Evolutionary conservation across 1,140 invertebrate genomes (phyloP), one percentile per base, ranked within the genome.

Genomic region (Trypoxylus dichotomus): DNA sequence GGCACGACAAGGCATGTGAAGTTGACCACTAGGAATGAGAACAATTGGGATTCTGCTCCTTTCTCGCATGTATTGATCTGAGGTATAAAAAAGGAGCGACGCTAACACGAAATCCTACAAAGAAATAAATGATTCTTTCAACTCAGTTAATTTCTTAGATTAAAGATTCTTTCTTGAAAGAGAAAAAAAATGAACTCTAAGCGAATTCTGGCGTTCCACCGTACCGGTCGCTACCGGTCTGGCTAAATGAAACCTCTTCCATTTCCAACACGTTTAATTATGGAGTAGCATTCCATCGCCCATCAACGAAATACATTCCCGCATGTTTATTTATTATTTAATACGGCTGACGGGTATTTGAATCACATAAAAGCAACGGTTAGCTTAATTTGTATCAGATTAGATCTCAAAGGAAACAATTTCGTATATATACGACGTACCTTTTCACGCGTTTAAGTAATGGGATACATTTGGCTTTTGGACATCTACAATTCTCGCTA

Each of bases 121-220:
- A 68, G 60, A 68, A 68, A 68, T 24, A 68, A 68, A 29, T 27
- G 60, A 68, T 68, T 68, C 60, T 24, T 68, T 68, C 60, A 68
- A 68, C 60, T 13, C 60, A 24, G 60, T 68, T 68, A 68, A 68
- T 68, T 68, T 68, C 60, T 68, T 68, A 68, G 60, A 68, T 68
- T 68, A 68, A 68, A 68, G 60, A 68, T 68, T 68, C 60, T 68
- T 68, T 10, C 60, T 8, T 29, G 60, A 68, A 68, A 68, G 60
- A 29, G 21, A 15, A 37, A 68, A 68, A 68, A 68, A 68, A 68
- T 68, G 58, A 68, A 68, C 60, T 68, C 60, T 37, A 68, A 68
- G 27, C 60, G 60, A 68, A 68, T 68, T 15, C 60, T 27, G 1
- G 60, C 60, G 60, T 68, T 68, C 25, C 60, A 68, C 27, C 19